A percentile compares a stretch with the other conserved stretches of the same genome.
These are phyloP conservation scores for Sericinus montela DNA, from an alignment of 2,888 invertebrate species.

Conservation along the genomic window DNA sequence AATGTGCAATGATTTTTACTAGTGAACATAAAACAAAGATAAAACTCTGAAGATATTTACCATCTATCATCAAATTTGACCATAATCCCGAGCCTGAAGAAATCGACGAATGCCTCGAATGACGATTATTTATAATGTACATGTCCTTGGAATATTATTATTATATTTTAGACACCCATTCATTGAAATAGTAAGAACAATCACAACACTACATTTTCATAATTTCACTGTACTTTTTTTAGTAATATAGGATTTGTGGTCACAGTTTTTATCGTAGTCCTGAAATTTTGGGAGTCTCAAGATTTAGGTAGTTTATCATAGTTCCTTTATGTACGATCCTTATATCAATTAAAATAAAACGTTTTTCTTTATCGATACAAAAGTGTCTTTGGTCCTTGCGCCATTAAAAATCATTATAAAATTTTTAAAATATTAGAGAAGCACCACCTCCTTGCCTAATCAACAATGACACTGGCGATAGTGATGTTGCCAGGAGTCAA, in stretches of 20 bases:
- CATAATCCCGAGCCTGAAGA: conserved; percentile 63
- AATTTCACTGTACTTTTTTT: conserved; percentile 34
- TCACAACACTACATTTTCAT: conserved; percentile 31
- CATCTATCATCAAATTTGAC: conserved; percentile 57
- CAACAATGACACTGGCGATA: too few relatives aligned
- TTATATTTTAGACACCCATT: conserved; percentile 54
- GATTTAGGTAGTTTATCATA: conserved; percentile 5
- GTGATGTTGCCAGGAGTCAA: too few relatives aligned
- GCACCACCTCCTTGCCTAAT: conserved; percentile 17
- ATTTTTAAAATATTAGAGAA: conserved; percentile 10
- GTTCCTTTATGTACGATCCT: too few relatives aligned
- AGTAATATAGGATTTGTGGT: too few relatives aligned
- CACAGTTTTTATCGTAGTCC: background rate
- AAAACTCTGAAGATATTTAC: conserved; percentile 40
- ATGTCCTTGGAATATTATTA: conserved; percentile 70
- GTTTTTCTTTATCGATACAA: too few relatives aligned
- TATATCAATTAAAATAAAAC: too few relatives aligned
- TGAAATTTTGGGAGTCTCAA: conserved; percentile 10
- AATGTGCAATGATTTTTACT: too few relatives aligned
- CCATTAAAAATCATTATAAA: conserved; percentile 10
- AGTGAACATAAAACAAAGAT: too few relatives aligned
- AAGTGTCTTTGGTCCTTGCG: too few relatives aligned
- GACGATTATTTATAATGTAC: conserved; percentile 69
- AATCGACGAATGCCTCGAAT: conserved; percentile 64
- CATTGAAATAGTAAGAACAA: conserved; percentile 43